Evolutionary conservation across 2,113 vertebrate species (phyloP).

Genomic region (Gallinago media): DNA sequence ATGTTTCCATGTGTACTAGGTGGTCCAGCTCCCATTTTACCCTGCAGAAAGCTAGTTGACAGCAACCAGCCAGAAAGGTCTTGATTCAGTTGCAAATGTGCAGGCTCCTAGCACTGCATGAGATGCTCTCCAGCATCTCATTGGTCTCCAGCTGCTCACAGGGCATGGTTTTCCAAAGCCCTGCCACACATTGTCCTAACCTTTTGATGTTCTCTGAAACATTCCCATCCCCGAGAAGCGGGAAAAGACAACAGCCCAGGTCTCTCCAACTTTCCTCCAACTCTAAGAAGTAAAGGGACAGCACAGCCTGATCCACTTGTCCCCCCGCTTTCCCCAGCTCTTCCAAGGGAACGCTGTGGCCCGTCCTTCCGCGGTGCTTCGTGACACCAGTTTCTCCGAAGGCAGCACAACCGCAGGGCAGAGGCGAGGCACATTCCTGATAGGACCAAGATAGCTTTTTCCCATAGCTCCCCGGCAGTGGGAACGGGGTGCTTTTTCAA

Average conservation of each 20-base stretch:
- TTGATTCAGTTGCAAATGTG: background rate
- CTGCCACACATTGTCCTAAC: background rate
- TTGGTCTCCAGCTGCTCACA: background rate
- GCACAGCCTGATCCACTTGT: background rate
- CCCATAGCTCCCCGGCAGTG: slow-evolving; percentile 69
- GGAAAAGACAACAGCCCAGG: background rate
- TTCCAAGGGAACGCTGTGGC: background rate
- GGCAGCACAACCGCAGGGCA: slow-evolving; percentile 55
- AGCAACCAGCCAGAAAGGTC: background rate
- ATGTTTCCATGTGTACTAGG: fast-evolving
- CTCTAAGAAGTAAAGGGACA: background rate
- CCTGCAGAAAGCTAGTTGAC: background rate
- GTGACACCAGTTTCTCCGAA: slow-evolving; percentile 21
- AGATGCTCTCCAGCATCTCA: background rate
- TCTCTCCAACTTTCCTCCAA: background rate
- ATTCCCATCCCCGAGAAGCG: background rate
- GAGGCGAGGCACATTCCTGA: slow-evolving; percentile 65
- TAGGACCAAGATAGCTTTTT: slow-evolving; percentile 74
- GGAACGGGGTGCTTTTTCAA: slow-evolving; percentile 62
- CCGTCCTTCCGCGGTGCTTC: background rate
- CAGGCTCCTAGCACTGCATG: background rate
- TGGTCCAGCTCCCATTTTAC: background rate
- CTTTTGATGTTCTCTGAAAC: background rate
- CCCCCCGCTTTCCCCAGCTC: background rate
- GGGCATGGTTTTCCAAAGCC: background rate